Base-by-base conservation (phyloP, 1,140 invertebrate species). In the Adoxophyes honmai region DNA sequence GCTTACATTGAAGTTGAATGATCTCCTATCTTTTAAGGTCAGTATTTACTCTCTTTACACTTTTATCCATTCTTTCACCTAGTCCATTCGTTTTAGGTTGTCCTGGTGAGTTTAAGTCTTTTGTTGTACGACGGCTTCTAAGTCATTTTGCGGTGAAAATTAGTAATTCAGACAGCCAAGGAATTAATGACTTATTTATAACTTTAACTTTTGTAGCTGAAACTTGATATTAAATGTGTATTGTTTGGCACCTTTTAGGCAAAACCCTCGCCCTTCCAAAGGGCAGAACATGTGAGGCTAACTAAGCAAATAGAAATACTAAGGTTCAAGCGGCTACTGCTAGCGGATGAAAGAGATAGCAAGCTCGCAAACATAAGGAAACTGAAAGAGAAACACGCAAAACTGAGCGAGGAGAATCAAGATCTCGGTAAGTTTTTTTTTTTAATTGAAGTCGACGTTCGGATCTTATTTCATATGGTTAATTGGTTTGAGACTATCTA, bases 181-280 rank as follows among this genome's bases (percentile, higher is more conserved):
- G n/a, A n/a, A n/a, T n/a, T n/a, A n/a, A n/a, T n/a, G n/a, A n/a
- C n/a, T n/a, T n/a, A n/a, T n/a, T n/a, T n/a, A n/a, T n/a, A n/a
- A n/a, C n/a, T n/a, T n/a, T n/a, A n/a, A n/a, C n/a, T n/a, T n/a
- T n/a, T n/a, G n/a, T n/a, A n/a, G n/a, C n/a, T n/a, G n/a, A n/a
- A 28, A 28, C 21, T 28, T 28, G 6, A 28, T 28, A 28, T n/a
- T n/a, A 28, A 28, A 28, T 28, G n/a, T 60, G 13, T 37, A 13
- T 59, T 65, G 33, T 52, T 15, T 54, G 59, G 2, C 7, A 14
- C 13, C 33, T 81, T 78, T 33, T 73, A 90, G 89, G 65, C 81
- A 37, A 88, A 89, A 73, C 86, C 86, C 0, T 90, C 89, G n/a
- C 89, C 89, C 0, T 86, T 79, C 52, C 84, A 89, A 79, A 75